Evolutionary conservation across 2,888 invertebrate genomes (phyloP), one percentile per base, ranked within the genome.

Genomic region (Zhuqinia jingwanae): DNA sequence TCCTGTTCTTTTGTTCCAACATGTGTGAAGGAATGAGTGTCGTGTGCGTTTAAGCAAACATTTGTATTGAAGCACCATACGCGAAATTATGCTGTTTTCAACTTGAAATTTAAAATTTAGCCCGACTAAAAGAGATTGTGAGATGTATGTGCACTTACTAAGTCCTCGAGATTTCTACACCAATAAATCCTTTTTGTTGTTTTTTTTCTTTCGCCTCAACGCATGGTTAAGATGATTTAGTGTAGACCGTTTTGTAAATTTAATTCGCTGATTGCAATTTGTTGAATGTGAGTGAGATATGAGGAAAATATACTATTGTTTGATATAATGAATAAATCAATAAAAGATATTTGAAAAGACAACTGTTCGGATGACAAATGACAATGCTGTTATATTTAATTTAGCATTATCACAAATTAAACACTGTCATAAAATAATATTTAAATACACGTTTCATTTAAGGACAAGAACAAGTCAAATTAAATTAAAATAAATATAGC

Each of bases 381-480:
- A 22, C 25, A 15, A 22, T 17, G 17, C 36, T 17, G 36, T 68
- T 80, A 68, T 50, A 30, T 47, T 80, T 80, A 36, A 17, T 65
- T 36, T 65, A 22, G 22, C 10, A 47, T 47, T 2, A 47, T 47
- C 47, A 47, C n/a, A 47, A 2, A 47, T 15, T 15, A 47, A 8
- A 11, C 45, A 42, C 11, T 42, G 45, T 42, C 45, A 42, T n/a
- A n/a, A n/a, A n/a, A n/a, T n/a, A n/a, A n/a, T n/a, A n/a, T n/a
- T n/a, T n/a, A n/a, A n/a, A n/a, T n/a, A n/a, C n/a, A n/a, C n/a
- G n/a, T n/a, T n/a, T n/a, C n/a, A n/a, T n/a, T n/a, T n/a, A n/a
- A n/a, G n/a, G n/a, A n/a, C n/a, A n/a, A n/a, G n/a, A n/a, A n/a
- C n/a, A n/a, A n/a, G n/a, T n/a, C n/a, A n/a, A n/a, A n/a, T n/a